Evolutionary conservation across 2,797 vertebrate species (phyloP), one percentile per base, ranked within the genome.

Genomic region (Graptemys geographica): DNA sequence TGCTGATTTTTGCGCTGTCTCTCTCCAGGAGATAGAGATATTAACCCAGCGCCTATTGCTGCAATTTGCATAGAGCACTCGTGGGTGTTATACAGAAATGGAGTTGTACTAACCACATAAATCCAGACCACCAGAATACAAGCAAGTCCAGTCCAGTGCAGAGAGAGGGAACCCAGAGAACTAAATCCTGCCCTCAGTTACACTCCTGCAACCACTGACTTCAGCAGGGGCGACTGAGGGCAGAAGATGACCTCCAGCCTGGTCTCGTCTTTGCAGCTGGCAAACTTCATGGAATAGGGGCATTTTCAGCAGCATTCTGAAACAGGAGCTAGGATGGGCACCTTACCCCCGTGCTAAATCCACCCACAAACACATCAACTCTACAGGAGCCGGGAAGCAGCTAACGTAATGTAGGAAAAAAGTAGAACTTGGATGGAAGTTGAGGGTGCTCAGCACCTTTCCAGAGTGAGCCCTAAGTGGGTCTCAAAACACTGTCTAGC

Each of bases 91-190:
- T 37, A 44, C 55, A 69, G 33, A 37, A n/a, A 69, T n/a, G 18
- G 62, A 0, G 0, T 37, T 80, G 21, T n/a, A 28, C 53, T 19
- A 21, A 49, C 25, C 72, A 25, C 23, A 65, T 62, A 79, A 78
- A 49, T 53, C 72, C 59, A 79, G n/a, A 15, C 16, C 59, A 1
- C 12, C 0, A 0, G 21, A 8, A 41, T 2, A 47, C 15, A 53
- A 88, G 41, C 41, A 6, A 1, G 1, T 1, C 33, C 16, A 8
- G 25, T 1, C 2, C 59, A 4, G 8, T 0, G 1, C 0, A 37
- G 85, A 23, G 55, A 44, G 8, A 18, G 28, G 11, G 81, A 12
- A 6, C 11, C 44, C 90, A 55, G 51, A 5, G 51, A 78, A 83
- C 31, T 79, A 13, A n/a, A 81, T 62, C 83, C 23, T 25, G 59